Evolutionary conservation across 2,888 invertebrate genomes (phyloP), one percentile per base, ranked within the genome.

Genomic region (Eurytoma californica): DNA sequence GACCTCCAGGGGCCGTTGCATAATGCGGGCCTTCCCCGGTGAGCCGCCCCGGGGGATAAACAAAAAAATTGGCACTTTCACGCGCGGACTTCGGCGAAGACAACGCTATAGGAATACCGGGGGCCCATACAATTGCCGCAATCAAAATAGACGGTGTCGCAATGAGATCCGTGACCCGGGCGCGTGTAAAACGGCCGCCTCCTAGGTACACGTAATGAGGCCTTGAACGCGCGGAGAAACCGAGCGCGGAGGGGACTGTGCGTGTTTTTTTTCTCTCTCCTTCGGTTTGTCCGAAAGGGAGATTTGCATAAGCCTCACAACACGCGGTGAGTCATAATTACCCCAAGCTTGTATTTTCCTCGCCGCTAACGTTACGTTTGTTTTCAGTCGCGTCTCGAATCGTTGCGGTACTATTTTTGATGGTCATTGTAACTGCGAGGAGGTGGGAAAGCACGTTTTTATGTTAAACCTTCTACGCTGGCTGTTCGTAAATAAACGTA

Each of bases 91-190:
- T 51, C 55, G 47, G 47, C 65, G 51, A 57, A 51, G 28, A 7
- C 7, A 4, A 7, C 5, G 4, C 5, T 0, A 39, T 39, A 39
- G 39, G 3, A 39, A 39, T 39, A 3, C 39, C 39, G 66, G 30
- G 60, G 53, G 75, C 12, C n/a, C 53, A 7, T 24, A 16, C 58
- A 16, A 18, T 66, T 28, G 47, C 16, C 65, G 74, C 74, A 80
- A 80, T 80, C 77, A 80, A 80, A 80, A 80, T 77, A 80, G 69
- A 74, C 13, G 61, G 58, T 80, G 73, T 77, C 70, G 77, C 66
- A 80, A 80, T 28, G 18, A 53, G 51, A 67, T 51, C 70, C 70
- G 74, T 58, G 73, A 73, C 63, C 73, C 73, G 63, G 20, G 61
- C 39, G n/a, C 39, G 61, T n/a, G 2, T 24, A 24, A 24, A n/a